Base-by-base conservation (phyloP, 2,797 vertebrate genomes). In the Phylloscopus collybita region DNA sequence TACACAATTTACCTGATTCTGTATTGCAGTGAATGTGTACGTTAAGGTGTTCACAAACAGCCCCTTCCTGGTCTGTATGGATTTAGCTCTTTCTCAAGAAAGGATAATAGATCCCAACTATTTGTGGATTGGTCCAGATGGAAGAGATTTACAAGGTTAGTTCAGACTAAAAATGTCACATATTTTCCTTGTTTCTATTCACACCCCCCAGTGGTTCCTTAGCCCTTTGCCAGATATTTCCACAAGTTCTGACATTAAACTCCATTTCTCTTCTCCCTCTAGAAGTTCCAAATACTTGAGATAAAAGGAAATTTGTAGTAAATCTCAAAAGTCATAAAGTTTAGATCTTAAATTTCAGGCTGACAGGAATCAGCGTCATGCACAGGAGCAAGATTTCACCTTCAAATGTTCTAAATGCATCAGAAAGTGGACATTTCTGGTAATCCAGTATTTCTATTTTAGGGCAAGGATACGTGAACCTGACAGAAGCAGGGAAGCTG, bases 121-220 rank as follows among this genome's bases (percentile, higher is more conserved):
- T 50, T 38, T 94, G 64, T 98, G 98, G 98, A 73, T 90, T 57
- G 98, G 98, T 73, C 98, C 98, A 94, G 88, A 98, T 95, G 97
- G 97, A 93, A 96, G 53, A 30, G 64, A 54, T 30, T 93, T 98
- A 95, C 80, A 80, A 97, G 96, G 98, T 98, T 87, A 96, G 95
- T 95, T 54, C 9, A 0, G 18, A 19, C 27, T 64, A 12, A 54
- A 65, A 42, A 51, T 76, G 83, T 44, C 44, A 51, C 7, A 0
- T 50, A 7, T 92, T 84, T 81, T 42, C 74, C 83, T 86, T 49
- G 25, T 69, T 90, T 72, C 51, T 79, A 1, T 18, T 44, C 62
- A 25, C 44, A 27, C 12, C 6, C 32, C 22, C 13, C 32, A 21
- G 6, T 18, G 44, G 40, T 27, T 50, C 42, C 69, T n/a, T 8